Base-by-base conservation (phyloP, 1,140 invertebrate species). In the Tribolium madens region DNA sequence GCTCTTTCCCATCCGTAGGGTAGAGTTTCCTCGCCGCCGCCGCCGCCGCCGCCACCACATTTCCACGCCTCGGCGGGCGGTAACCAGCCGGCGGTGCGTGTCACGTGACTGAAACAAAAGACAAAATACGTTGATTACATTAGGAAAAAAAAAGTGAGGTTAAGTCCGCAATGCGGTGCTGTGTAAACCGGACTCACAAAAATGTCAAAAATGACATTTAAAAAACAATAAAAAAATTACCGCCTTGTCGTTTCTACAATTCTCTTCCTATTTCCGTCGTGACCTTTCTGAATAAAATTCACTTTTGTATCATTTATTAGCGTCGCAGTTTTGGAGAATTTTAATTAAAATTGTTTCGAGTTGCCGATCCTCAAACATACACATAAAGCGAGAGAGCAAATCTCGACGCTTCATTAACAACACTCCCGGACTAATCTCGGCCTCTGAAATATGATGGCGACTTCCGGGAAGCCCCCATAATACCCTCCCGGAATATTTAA, bases 1-100 rank as follows among this genome's bases (percentile, higher is more conserved):
- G 94, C 95, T 79, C 92, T 89, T 86, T 97, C 96, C 95, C 95
- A 97, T 2, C 96, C 96, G 84, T 94, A 97, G 0, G 95, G 95
- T 13, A 96, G 87, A 64, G 87, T 86, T 53, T 86, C 89, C 77
- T 87, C 86, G 1, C 85, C 81, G n/a, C 84, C 21, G 6, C 21
- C 21, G 10, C 84, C n/a, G n/a, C n/a, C 86, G 1, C 85, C 81
- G n/a, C 84, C 21, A 26, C 21, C 21, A 10, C 84, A 85, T 78
- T 86, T 88, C 94, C 95, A 96, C 80, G 91, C 91, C 83, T 96
- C 94, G 7, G 90, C 89, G 0, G 95, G 94, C 0, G 95, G 95
- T 73, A 96, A 84, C 95, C 95, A 97, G 72, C 93, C 93, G 0
- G 94, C 92, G 0, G 92, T 92, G 82, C 93, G 90, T 15, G 91